Conservation (phyloP, 2,888 invertebrate genomes). For the Agrochola macilenta region DNA sequence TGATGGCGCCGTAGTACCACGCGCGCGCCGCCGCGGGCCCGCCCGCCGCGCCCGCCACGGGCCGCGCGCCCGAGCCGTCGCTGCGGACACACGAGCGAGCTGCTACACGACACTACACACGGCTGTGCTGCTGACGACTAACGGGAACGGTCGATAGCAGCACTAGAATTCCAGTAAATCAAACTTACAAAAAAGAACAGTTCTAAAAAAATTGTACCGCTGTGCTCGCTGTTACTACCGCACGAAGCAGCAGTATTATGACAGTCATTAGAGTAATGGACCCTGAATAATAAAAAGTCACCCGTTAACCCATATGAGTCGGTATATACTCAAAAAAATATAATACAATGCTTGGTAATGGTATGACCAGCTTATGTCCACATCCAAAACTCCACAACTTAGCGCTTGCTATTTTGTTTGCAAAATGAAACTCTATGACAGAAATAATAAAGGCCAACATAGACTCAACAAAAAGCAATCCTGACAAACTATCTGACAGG, state of each 20-base stretch:
- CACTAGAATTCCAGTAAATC: background rate
- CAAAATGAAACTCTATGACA: background rate
- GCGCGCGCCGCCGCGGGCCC: conserved; percentile 93
- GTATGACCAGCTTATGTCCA: background rate
- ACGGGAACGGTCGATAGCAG: background rate
- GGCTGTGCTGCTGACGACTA: background rate
- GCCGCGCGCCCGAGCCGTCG: conserved; percentile 69
- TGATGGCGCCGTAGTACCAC: conserved; percentile 99
- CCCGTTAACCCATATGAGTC: too few species aligned
- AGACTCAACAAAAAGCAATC: background rate
- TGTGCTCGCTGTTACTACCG: too few species aligned
- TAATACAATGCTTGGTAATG: background rate
- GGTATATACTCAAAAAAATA: too few species aligned
- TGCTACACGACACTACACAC: background rate
- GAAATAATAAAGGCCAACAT: background rate
- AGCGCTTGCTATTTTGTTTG: background rate
- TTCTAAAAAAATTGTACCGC: too few species aligned
- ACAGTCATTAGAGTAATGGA: too few species aligned
- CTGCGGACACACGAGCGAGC: conserved; percentile 71
- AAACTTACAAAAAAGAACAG: too few species aligned
- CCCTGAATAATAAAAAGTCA: too few species aligned
- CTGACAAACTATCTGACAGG: background rate
- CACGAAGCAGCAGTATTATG: too few species aligned
- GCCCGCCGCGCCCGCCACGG: conserved; percentile 61
- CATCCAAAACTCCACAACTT: background rate